These are phyloP conservation scores for Nymphalis c-album DNA, from an alignment of 2,888 invertebrate genomes.

Conservation along the genomic window DNA sequence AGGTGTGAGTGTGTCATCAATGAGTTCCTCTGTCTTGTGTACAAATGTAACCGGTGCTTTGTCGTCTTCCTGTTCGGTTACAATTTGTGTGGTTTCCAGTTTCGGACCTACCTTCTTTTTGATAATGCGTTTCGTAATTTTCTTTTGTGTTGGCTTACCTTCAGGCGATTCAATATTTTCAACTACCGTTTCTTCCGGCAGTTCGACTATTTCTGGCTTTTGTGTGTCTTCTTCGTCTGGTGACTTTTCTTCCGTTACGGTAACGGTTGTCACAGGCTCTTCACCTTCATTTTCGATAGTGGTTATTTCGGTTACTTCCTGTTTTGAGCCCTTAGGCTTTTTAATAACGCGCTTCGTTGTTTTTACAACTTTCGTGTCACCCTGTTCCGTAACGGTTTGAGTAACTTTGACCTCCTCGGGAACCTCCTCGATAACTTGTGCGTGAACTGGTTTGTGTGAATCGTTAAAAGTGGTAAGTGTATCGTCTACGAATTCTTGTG, in stretches of 20 bases:
- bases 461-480: constrained; percentile 31
- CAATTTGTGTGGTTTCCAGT: background rate
- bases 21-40: constrained; percentile 22
- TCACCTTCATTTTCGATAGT: constrained; percentile 49
- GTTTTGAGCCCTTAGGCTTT: constrained; percentile 34
- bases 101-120: background rate
- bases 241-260: constrained; percentile 19
- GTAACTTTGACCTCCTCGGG: constrained; percentile 21
- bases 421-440: background rate
- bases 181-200: background rate
- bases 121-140: constrained; percentile 34
- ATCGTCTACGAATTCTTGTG: background rate
- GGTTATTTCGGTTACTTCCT: constrained; percentile 46
- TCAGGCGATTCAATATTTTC: constrained; percentile 42
- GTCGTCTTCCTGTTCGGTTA: background rate
- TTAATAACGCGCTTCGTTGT: constrained; percentile 52
- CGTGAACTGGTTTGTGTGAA: constrained; percentile 17
- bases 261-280: constrained; percentile 43
- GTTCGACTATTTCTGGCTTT: background rate
- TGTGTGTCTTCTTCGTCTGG: constrained; percentile 15
- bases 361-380: constrained; percentile 21
- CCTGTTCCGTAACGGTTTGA: constrained; percentile 17
- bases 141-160: constrained; percentile 51
- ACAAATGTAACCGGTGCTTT: background rate
- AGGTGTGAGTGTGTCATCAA: constrained; percentile 36